phyloP scores from a whole-genome alignment of 2,797 vertebrate genomes.

The Hapalemur alaotrensis region DNA sequence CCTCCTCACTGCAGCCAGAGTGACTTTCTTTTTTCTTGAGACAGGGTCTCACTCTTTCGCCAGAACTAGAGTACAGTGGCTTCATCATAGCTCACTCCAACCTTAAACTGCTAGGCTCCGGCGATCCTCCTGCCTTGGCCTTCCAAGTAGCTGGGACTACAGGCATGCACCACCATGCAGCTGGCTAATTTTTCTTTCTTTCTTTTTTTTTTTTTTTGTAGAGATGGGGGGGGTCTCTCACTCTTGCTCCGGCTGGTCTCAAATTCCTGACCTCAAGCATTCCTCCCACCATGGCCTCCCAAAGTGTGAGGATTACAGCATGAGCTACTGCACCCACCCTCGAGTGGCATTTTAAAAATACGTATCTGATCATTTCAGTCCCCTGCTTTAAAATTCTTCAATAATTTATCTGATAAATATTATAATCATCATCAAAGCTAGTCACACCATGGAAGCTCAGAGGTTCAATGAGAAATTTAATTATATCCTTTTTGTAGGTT shows the following conservation, averaged over 20 bases:
- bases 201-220: neutral
- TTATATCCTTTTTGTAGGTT: neutral
- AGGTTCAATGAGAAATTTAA: neutral
- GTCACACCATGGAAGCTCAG: neutral
- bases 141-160: neutral
- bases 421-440: constrained; percentile 29
- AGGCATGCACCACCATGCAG: neutral
- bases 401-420: constrained; percentile 41
- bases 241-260: neutral
- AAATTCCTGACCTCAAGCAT: neutral
- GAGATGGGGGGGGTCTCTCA: neutral
- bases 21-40: neutral
- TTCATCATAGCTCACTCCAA: neutral
- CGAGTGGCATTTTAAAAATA: neutral
- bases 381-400: constrained; percentile 25
- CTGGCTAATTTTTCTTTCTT: neutral
- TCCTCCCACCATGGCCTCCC: neutral
- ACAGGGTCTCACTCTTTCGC: neutral
- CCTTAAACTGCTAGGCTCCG: too few relatives aligned
- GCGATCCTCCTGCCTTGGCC: neutral
- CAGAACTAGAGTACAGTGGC: neutral
- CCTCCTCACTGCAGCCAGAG: neutral
- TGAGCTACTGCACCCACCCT: neutral
- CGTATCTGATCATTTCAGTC: constrained; percentile 20
- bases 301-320: neutral